Base-by-base conservation (phyloP, 1,140 invertebrate species). In the Lineus longissimus region DNA sequence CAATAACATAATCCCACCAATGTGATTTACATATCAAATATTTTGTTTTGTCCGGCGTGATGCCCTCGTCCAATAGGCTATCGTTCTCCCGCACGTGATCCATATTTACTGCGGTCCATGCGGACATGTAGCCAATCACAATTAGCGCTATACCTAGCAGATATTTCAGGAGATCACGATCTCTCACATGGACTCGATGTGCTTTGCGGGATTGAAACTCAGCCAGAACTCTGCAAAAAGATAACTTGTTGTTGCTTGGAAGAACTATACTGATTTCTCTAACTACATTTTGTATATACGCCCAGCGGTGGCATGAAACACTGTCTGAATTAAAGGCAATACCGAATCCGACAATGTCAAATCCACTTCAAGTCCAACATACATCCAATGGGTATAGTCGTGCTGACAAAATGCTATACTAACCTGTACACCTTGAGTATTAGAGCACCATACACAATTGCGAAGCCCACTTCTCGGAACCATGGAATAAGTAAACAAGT, bases 1-100 rank as follows among this genome's bases (percentile, higher is more conserved):
- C 90, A 29, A 92, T 93, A 60, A 94, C 90, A 79, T 92, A 91
- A 75, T 94, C 91, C 92, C 92, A 94, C 84, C 90, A 90, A 36
- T 90, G 85, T n/a, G 87, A 85, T 77, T 88, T 88, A 78, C 91
- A 94, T 36, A 86, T 84, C 65, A 85, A 67, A 83, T 88, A 84
- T 68, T 83, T 72, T 67, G 85, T 72, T 69, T 70, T 65, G 19
- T 83, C 74, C 58, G 74, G 62, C 0, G 85, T 85, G 17, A 70
- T 62, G 1, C 83, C 80, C 11, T 74, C 78, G 64, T 77, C 82
- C 62, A 86, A 74, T 67, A 87, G 79, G 60, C 62, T 62, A 31
- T 65, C 63, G 45, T 64, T 58, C 23, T 70, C 59, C 15, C 40
- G 55, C 30, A 77, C 64, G 68, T 80, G 75, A 63, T 85, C 84